These are phyloP conservation scores for Argya squamiceps DNA, from an alignment of 2,797 vertebrate genomes.

Conservation along the genomic window DNA sequence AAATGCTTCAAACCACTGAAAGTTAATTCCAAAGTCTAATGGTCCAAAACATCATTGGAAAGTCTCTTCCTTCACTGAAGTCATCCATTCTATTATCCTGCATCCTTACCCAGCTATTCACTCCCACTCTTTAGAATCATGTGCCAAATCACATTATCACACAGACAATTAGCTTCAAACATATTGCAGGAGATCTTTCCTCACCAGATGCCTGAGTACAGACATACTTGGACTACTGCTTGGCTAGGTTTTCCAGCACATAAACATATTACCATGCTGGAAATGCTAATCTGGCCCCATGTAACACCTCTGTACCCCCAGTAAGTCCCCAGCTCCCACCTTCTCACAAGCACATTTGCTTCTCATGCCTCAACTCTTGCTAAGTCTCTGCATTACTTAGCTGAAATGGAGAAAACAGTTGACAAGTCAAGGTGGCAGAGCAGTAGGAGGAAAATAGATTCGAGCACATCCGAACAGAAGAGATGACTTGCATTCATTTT, in stretches of 20 bases:
- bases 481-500: background rate
- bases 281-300: background rate
- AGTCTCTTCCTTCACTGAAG: background rate
- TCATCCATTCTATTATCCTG: background rate
- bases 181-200: background rate
- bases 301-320: background rate
- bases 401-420: background rate
- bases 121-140: background rate
- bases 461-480: background rate
- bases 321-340: background rate
- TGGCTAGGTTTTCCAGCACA: slow-evolving; percentile 1
- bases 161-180: slow-evolving; percentile 4
- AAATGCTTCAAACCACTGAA: slow-evolving; percentile 68
- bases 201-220: background rate
- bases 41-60: slow-evolving; percentile 31
- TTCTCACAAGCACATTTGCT: background rate
- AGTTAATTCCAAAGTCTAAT: slow-evolving; percentile 36
- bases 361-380: background rate
- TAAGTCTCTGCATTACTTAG: background rate
- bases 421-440: background rate
- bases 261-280: background rate
- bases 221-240: slow-evolving; percentile 39
- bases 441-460: background rate
- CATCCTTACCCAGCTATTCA: slow-evolving; percentile 9
- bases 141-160: slow-evolving; percentile 40